Evolutionary conservation across 1,140 invertebrate species (phyloP), one percentile per base, ranked within the genome.

Genomic region (Drosophila rufa): DNA sequence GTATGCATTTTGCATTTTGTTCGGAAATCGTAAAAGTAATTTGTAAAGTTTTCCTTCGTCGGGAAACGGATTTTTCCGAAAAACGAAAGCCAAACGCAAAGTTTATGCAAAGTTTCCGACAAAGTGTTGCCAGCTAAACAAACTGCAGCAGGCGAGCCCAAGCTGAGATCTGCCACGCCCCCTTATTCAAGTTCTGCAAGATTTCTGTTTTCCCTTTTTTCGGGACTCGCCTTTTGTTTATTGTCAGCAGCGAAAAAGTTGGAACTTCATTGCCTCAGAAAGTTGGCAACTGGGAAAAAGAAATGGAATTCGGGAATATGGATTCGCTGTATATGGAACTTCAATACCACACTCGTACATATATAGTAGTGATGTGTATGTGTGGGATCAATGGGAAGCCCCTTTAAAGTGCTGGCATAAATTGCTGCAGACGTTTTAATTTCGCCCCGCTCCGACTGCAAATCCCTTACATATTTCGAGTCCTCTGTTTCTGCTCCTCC

Each of bases 81-180:
- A 76, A 66, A 60, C 65, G 43, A 60, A 68, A 57, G 60, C 43
- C 64, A 75, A 64, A 45, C 65, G 38, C 51, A 58, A 82, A 86
- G 64, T 82, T 76, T 79, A 77, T 77, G 84, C 80, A 80, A 83
- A 86, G 50, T 79, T 70, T 40, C 50, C 66, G 60, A 66, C 83
- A 87, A 87, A 87, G 84, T 89, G 84, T 89, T 89, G 84, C 83
- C 75, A 75, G 73, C 80, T 89, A 89, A 87, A 89, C 83, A 89
- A 87, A 85, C 81, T 80, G 50, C 66, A 65, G 62, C 66, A 77
- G 60, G 47, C 73, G 56, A 50, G 43, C 42, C 27, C 77, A 55
- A 60, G 46, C 71, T 61, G 60, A 66, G 59, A 61, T 33, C 25
- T 50, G n/a, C 33, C 47, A 67, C 48, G 60, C 71, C 55, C 50